Percentiles rank a stretch among this genome's conserved stretches.
phyloP scores from a whole-genome alignment of 2,888 invertebrate genomes.

The Reticulitermes lucifugus region DNA sequence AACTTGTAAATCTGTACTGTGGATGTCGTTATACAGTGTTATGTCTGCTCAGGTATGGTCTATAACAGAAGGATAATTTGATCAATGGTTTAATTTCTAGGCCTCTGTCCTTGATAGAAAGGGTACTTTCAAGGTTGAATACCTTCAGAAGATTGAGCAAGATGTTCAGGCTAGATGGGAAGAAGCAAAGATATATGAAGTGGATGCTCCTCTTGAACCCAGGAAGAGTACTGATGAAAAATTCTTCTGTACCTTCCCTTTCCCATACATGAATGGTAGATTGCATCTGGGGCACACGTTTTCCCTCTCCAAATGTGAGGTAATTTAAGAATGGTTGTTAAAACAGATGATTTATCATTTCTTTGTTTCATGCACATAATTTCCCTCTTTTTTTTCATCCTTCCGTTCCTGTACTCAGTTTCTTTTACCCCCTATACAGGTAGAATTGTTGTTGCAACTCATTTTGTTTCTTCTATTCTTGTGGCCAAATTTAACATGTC shows the following conservation, averaged over 20 bases:
- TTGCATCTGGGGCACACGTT: constrained; percentile 98
- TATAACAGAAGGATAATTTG: not conserved
- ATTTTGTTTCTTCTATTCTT: too few relatives aligned
- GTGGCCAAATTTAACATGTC: too few relatives aligned
- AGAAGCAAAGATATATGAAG: constrained; percentile 81
- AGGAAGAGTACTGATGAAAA: constrained; percentile 77
- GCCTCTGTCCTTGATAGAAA: constrained; percentile 72
- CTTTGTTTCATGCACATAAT: too few relatives aligned
- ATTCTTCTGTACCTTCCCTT: constrained; percentile 95
- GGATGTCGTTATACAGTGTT: too few relatives aligned
- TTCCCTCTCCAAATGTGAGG: constrained; percentile 96
- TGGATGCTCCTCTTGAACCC: constrained; percentile 77
- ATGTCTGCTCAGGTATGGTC: too few relatives aligned
- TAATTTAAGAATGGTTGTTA: constrained; percentile 59
- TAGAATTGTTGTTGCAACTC: too few relatives aligned
- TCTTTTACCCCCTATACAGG: too few relatives aligned
- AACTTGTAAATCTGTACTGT: too few relatives aligned
- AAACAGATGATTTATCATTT: too few relatives aligned
- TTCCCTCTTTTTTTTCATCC: too few relatives aligned
- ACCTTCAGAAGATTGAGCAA: constrained; percentile 89
- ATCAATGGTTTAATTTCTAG: constrained; percentile 34
- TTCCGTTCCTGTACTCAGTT: too few relatives aligned
- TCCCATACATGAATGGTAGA: constrained; percentile 99
- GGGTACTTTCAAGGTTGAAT: constrained; percentile 96
- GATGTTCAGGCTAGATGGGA: constrained; percentile 91